phyloP scores from a whole-genome alignment of 2,113 vertebrate genomes.

The Gasterosteus aculeatus region DNA sequence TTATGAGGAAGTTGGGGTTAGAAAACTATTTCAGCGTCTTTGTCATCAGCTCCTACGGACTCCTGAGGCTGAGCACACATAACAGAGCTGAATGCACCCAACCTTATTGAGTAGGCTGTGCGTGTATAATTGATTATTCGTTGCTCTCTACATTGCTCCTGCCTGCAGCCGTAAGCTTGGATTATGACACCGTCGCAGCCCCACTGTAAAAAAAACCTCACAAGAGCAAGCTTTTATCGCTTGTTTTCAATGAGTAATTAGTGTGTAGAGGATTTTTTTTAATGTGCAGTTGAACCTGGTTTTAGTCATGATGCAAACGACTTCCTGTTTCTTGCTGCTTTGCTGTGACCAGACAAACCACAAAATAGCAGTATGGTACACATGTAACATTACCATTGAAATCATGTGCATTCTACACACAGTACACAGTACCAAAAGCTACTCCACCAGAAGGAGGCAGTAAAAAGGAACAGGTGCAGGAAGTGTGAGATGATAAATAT shows the following conservation, averaged over 20 bases:
- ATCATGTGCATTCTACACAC: background rate
- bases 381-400: background rate
- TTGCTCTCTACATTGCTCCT: slow-evolving; percentile 49
- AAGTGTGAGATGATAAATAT: background rate
- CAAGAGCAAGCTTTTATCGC: slow-evolving; percentile 9
- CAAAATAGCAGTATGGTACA: slow-evolving; percentile 1
- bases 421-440: background rate
- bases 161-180: slow-evolving; percentile 46
- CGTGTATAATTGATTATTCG: slow-evolving; percentile 64
- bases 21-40: slow-evolving; percentile 24
- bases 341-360: background rate
- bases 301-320: background rate
- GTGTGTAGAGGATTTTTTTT: background rate
- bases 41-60: slow-evolving; percentile 34
- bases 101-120: slow-evolving; percentile 56
- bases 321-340: slow-evolving; percentile 12
- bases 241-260: slow-evolving; percentile 3
- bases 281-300: background rate
- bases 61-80: slow-evolving; percentile 32
- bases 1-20: slow-evolving; percentile 25
- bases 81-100: slow-evolving; percentile 41
- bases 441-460: background rate
- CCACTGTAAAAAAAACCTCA: slow-evolving; percentile 19
- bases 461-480: slow-evolving; percentile 24
- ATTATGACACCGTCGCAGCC: slow-evolving; percentile 52